These are phyloP conservation scores for Gavialis gangeticus DNA, from an alignment of 2,113 vertebrate genomes.

Conservation along the genomic window DNA sequence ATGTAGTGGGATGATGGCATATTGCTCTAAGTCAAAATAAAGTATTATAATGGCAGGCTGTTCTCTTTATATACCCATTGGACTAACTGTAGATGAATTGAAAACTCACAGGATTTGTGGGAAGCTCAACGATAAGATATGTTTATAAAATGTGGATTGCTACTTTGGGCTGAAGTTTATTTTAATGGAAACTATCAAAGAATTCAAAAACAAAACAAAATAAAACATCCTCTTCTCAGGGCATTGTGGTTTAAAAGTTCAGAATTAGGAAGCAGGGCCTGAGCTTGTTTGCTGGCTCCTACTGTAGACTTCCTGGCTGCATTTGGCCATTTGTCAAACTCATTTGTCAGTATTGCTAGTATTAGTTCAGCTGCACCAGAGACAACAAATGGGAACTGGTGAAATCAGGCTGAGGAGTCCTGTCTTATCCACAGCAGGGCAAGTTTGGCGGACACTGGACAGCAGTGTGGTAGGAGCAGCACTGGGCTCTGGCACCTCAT, in stretches of 20 bases:
- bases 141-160: conserved; percentile 19
- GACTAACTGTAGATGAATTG: conserved; percentile 10
- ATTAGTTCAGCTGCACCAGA: background rate
- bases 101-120: background rate
- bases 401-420: background rate
- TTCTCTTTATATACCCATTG: background rate
- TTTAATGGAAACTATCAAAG: background rate
- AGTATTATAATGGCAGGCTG: background rate
- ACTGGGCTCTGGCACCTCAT: background rate
- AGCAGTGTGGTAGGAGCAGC: rapidly evolving
- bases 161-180: background rate
- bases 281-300: background rate
- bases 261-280: background rate
- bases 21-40: background rate
- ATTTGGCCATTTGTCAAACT: background rate
- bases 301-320: background rate
- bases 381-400: background rate
- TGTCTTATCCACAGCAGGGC: background rate
- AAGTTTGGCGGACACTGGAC: background rate
- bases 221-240: background rate
- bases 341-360: background rate
- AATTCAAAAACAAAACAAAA: background rate
- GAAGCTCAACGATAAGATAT: background rate
- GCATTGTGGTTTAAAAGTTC: background rate
- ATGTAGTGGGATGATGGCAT: background rate